These are phyloP conservation scores for Megaceryle maxima DNA, from an alignment of 2,113 vertebrate species.

Conservation along the genomic window DNA sequence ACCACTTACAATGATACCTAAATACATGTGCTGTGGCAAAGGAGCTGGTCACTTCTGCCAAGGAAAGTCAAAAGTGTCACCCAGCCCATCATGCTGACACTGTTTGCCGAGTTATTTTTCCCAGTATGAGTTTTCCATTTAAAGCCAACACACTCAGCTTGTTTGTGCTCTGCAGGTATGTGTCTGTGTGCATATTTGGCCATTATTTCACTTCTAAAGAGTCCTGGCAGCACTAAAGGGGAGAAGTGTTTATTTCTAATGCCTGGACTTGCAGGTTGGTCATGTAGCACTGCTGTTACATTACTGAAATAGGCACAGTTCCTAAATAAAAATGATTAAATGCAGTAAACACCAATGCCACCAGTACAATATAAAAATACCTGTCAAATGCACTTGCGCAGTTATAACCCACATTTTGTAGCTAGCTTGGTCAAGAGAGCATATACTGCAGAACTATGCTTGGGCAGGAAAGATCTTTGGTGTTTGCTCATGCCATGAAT, in stretches of 20 bases:
- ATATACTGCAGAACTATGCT: neutral
- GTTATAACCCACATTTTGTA: neutral
- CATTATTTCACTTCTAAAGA: constrained; percentile 13
- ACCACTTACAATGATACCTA: neutral
- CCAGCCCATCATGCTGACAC: neutral
- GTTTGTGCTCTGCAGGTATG: neutral
- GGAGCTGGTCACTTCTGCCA: neutral
- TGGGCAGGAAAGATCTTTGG: neutral
- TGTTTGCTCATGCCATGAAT: neutral
- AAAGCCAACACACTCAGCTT: neutral
- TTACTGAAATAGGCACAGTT: neutral
- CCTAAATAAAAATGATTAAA: constrained; percentile 43
- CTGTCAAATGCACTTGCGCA: neutral
- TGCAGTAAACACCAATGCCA: neutral
- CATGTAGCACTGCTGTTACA: neutral
- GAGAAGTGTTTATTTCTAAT: neutral
- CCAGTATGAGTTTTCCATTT: neutral
- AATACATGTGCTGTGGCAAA: neutral
- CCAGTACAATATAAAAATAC: neutral
- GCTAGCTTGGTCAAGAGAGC: neutral
- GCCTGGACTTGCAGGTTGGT: neutral
- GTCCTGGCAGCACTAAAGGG: neutral
- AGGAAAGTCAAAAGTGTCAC: neutral
- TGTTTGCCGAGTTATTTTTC: constrained; percentile 21
- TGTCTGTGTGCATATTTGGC: neutral